Evolutionary conservation across 2,797 vertebrate species (phyloP).

Genomic region (Zalophus californianus): DNA sequence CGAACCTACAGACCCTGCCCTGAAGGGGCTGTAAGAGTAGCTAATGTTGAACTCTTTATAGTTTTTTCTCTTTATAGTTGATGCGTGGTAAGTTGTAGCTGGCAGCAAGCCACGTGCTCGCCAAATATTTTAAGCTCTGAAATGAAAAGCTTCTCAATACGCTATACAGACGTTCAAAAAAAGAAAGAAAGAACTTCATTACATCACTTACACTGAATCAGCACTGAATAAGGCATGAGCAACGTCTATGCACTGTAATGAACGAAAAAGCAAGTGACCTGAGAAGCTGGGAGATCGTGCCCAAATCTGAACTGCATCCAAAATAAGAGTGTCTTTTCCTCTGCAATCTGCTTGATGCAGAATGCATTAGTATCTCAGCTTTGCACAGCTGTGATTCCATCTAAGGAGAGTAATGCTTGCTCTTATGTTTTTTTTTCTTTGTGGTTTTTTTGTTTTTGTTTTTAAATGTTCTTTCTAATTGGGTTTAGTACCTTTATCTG

Average conservation of each 20-base stretch:
- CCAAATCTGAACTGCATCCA: conserved; percentile 80
- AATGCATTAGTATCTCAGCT: conserved; percentile 74
- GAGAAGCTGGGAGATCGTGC: conserved; percentile 76
- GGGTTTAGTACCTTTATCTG: conserved; percentile 80
- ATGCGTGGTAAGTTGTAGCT: conserved; percentile 63
- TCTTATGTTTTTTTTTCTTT: conserved; percentile 45
- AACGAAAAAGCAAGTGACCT: conserved; percentile 79
- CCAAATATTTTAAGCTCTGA: conserved; percentile 84
- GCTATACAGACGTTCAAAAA: conserved; percentile 60
- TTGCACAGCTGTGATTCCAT: conserved; percentile 80
- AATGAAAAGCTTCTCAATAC: conserved; percentile 81
- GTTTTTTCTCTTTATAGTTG: conserved; percentile 69
- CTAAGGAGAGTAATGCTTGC: conserved; percentile 74
- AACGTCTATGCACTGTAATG: conserved; percentile 72
- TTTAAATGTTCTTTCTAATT: conserved; percentile 75
- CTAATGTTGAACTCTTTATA: not conserved
- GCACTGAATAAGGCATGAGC: conserved; percentile 78
- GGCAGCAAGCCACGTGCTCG: conserved; percentile 79
- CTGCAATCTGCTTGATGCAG: conserved; percentile 79
- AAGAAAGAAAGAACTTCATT: conserved; percentile 14
- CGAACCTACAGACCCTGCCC: conserved; percentile 49
- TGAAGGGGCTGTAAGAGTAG: conserved; percentile 10
- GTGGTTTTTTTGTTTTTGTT: not conserved
- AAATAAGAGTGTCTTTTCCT: conserved; percentile 80
- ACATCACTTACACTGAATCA: conserved; percentile 72